These are phyloP conservation scores for Apamea monoglypha DNA, from an alignment of 2,888 invertebrate species.

Conservation along the genomic window DNA sequence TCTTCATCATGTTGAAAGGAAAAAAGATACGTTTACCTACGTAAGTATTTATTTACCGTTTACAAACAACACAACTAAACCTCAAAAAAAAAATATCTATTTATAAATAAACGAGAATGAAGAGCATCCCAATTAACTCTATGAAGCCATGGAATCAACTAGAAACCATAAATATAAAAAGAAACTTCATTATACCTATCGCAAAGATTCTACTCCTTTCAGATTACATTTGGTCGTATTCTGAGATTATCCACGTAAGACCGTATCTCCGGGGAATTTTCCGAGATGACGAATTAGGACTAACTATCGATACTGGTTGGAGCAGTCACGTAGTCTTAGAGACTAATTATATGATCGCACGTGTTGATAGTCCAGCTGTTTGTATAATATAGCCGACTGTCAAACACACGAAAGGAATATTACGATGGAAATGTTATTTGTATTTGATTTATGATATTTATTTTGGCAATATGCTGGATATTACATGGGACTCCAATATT, in stretches of 20 bases:
- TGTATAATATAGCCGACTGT: constrained; percentile 1
- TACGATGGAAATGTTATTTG: constrained; percentile 20
- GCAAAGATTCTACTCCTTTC: constrained; percentile 30
- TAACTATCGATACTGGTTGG: constrained; percentile 50
- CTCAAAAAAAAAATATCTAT: neutral
- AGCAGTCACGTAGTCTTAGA: constrained; percentile 43
- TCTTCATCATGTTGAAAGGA: neutral
- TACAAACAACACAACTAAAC: neutral
- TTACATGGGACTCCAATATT: neutral
- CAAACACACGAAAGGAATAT: constrained; percentile 3
- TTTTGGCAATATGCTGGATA: neutral
- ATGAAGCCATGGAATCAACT: constrained; percentile 13
- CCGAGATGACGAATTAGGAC: constrained; percentile 28
- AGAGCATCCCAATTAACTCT: neutral
- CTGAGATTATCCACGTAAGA: constrained; percentile 50
- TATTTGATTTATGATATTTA: constrained; percentile 7
- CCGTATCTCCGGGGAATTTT: constrained; percentile 26
- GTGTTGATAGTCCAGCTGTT: constrained; percentile 32
- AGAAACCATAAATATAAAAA: constrained; percentile 24
- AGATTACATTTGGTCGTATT: constrained; percentile 48
- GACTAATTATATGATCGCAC: constrained; percentile 48
- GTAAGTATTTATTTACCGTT: constrained; percentile 19
- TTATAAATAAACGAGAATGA: neutral
- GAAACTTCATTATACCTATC: constrained; percentile 13
- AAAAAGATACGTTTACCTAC: neutral